Base-by-base conservation (phyloP, 2,113 vertebrate genomes). In the Pituophis catenifer region DNA sequence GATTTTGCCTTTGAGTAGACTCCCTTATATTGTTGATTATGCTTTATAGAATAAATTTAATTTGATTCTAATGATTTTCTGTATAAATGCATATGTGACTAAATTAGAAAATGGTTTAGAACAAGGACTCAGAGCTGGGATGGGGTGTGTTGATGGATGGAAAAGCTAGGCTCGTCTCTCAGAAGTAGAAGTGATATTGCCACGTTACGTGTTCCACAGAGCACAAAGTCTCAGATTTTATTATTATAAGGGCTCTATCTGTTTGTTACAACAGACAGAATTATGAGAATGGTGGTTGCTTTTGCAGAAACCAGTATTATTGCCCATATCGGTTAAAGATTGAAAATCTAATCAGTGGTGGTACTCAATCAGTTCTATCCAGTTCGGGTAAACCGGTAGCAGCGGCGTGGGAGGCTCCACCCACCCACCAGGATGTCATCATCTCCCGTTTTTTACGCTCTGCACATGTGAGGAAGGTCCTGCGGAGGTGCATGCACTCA, bases 41-140 rank as follows among this genome's bases (percentile, higher is more conserved):
- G 53, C 59, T 29, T 50, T 57, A 52, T 55, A 75, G 59, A 88
- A 75, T 48, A 93, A 26, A 75, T 88, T 50, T 93, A 26, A 88
- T 91, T 50, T 93, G 86, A 88, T 86, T 88, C 59, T 23, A 93
- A 65, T 86, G 81, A 33, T 88, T 91, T 23, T 12, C 17, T 50
- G 38, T 57, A 44, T 44, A 86, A 86, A 91, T 62, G 85, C 59
- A 53, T 86, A 90, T 86, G 50, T 50, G 23, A 17, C 12, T 44
- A 92, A 86, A 24, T 50, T 90, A 52, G 17, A 94, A 94, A 65
- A 85, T n/a, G 12, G 24, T 86, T 86, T 86, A 55, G 48, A 33
- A 94, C 24, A 21, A 65, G n/a, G 55, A 55, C n/a, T 89, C 62
- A 53, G 44, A 91, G 90, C 12, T n/a, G 12, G 54, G 4, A 50